phyloP scores from a whole-genome alignment of 2,888 invertebrate species.

The Branchipolynoe longqiensis region DNA sequence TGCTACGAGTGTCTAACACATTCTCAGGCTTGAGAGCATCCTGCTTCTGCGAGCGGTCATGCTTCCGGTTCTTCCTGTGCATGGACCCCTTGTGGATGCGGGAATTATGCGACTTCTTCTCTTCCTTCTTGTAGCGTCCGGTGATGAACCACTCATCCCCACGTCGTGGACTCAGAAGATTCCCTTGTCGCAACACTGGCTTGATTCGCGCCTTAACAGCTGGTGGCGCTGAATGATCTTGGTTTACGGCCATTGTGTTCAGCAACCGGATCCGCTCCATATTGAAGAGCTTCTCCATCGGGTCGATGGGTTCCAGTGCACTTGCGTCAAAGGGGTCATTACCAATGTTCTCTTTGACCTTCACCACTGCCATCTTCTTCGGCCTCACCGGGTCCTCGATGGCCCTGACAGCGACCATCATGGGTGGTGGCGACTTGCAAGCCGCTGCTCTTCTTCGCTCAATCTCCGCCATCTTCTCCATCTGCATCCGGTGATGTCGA shows the following conservation, averaged over 20 bases:
- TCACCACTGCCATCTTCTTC: background rate
- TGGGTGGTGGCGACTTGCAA: background rate
- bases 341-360: background rate
- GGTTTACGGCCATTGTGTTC: background rate
- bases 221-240: background rate
- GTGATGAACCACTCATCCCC: slow-evolving; percentile 44
- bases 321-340: slow-evolving; percentile 36
- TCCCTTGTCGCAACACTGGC: background rate
- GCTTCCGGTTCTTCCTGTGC: background rate
- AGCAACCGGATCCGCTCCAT: slow-evolving; percentile 17
- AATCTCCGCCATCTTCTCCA: slow-evolving; percentile 17
- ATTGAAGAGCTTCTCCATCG: slow-evolving; percentile 42
- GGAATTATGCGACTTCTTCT: background rate
- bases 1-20: background rate
- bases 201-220: background rate
- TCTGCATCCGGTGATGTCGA: slow-evolving; percentile 4
- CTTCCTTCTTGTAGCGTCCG: slow-evolving; percentile 35
- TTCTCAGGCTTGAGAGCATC: background rate
- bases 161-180: background rate
- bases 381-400: slow-evolving; percentile 12
- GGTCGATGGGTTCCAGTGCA: slow-evolving; percentile 5
- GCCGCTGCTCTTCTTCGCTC: background rate
- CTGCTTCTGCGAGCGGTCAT: background rate
- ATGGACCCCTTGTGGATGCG: slow-evolving; percentile 16
- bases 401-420: slow-evolving; percentile 11